Percentiles rank a stretch among this genome's conserved stretches.
phyloP scores from a whole-genome alignment of 2,797 vertebrate species.

The Mus spretus region DNA sequence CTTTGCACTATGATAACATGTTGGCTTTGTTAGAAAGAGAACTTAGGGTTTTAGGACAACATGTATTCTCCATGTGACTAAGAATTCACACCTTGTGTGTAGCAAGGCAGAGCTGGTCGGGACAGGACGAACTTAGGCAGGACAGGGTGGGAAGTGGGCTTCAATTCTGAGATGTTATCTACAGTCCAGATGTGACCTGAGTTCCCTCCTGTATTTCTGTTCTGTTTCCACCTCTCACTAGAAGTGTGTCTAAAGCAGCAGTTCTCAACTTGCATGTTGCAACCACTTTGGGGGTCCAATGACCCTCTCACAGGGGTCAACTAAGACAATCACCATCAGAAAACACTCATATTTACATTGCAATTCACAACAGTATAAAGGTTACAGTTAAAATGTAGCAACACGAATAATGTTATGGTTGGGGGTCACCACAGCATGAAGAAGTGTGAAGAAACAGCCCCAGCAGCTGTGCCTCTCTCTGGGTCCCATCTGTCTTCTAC shows the following conservation, averaged over 20 bases:
- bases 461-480: fast-evolving
- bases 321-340: neutral
- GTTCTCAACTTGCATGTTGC: neutral
- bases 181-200: too few species aligned
- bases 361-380: neutral
- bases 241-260: neutral
- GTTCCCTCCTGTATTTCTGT: neutral
- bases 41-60: neutral
- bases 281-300: too few species aligned
- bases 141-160: neutral
- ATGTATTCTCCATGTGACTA: neutral
- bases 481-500: too few species aligned
- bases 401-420: neutral
- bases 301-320: too few species aligned
- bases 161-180: neutral
- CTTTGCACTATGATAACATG: neutral
- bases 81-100: neutral
- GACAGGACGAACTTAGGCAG: too few species aligned
- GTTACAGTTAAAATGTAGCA: neutral
- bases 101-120: too few species aligned
- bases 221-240: neutral
- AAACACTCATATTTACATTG: neutral
- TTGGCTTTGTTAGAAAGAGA: neutral
- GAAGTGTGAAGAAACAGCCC: neutral
- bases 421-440: neutral